Evolutionary conservation across 1,140 invertebrate genomes (phyloP), one percentile per base, ranked within the genome.

Genomic region (Acromyrmex heyeri): DNA sequence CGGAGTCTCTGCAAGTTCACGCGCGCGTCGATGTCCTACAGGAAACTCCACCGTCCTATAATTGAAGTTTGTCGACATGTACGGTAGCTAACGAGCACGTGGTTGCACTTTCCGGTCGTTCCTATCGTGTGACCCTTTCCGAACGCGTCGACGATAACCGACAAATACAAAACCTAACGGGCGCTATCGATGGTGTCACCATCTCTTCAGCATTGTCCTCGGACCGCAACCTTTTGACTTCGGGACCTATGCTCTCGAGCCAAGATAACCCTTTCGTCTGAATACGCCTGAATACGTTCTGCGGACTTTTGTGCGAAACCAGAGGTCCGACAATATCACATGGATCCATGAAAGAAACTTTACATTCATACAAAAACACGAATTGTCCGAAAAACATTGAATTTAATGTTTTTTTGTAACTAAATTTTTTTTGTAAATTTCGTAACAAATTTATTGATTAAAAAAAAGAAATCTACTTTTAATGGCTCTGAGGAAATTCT

Each of bases 221-320:
- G 79, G 69, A 83, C 57, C 55, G 79, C 79, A 75, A 83, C 79
- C 69, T 75, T 82, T 83, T 75, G 79, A 83, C 79, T 83, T 75
- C 55, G 67, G 55, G 53, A 59, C 79, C 67, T 24, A 21, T 18
- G 16, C 64, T 81, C 77, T 70, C 77, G 2, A 21, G 24, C 79
- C 21, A 73, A 73, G 79, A 83, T 83, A 83, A 83, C 69, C 79
- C 69, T 75, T 83, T 83, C 69, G 34, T 75, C 70, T 83, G 55
- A 75, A 82, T 82, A 82, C 79, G n/a, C 30, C 55, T 72, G 79
- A 82, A 83, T 83, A 34, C 44, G 14, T 61, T 61, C 27, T n/a
- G 3, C 24, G 14, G 12, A 82, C 79, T 83, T 83, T 61, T 83
- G 67, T 82, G 69, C 38, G 55, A 16, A 16, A 57, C 69, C 38